Evolutionary conservation across 2,888 invertebrate species (phyloP), one percentile per base, ranked within the genome.

Genomic region (Synanthedon myopaeformis): DNA sequence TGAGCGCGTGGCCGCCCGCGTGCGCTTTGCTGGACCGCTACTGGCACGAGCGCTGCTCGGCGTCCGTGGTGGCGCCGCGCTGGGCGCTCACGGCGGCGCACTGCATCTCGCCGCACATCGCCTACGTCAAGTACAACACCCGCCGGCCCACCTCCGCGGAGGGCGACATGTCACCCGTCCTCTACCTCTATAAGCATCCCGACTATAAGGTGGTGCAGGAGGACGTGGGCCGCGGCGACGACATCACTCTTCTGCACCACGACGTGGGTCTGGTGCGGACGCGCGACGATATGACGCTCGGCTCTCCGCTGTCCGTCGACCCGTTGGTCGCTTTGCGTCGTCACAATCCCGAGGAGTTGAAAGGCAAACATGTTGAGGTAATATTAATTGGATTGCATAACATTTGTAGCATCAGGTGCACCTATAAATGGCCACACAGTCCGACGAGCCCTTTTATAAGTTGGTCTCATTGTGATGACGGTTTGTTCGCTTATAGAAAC

Each of bases 61-160:
- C 62, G 56, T 57, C 77, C 8, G 73, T 78, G 57, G 57, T 86
- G 58, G 60, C 74, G 51, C 52, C 67, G 57, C 73, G 71, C 64
- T 85, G 84, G 84, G 81, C 61, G 64, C 69, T 86, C 54, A 84
- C 85, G 28, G 84, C 85, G 23, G 85, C 80, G 48, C 84, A 84
- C 70, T 86, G 85, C 66, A 69, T 79, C 12, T 54, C 72, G 13
- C 60, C 78, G 50, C 60, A 58, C 48, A 51, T 82, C 53, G 70
- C 75, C 53, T 79, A 77, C 71, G 72, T 82, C 53, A 69, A 70
- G 64, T 82, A 77, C 71, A 74, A 78, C 65, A 61, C 79, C 55
- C 71, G 67, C 8, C 62, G 58, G 2, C 69, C 74, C 17, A 53
- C 66, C 52, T 56, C 64, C 19, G 49, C 54, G 41, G 71, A 66